Evolutionary conservation across 2,797 vertebrate species (phyloP).

Genomic region (Nannoperca obscura): DNA sequence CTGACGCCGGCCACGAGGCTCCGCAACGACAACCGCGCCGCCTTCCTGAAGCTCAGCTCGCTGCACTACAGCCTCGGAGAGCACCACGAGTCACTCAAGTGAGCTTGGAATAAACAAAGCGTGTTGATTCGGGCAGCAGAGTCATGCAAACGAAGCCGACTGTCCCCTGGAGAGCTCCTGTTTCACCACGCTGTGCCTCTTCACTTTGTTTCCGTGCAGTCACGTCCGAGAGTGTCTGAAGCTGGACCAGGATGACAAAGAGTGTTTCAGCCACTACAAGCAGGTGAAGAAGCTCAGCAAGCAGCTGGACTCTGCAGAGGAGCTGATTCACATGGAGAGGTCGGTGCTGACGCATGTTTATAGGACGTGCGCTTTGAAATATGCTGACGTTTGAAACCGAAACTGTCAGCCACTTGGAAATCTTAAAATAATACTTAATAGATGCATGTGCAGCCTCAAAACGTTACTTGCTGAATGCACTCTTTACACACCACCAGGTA

Average conservation of each 20-base stretch:
- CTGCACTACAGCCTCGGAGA: constrained; percentile 88
- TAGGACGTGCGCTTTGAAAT: background rate
- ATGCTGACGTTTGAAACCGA: background rate
- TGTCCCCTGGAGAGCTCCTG: background rate
- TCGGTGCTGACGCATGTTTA: constrained; percentile 45
- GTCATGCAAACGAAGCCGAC: constrained; percentile 32
- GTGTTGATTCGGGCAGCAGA: background rate
- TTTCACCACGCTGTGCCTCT: background rate
- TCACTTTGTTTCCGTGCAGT: constrained; percentile 60
- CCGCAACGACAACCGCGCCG: constrained; percentile 88
- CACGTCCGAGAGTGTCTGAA: constrained; percentile 89
- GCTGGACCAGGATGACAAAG: constrained; percentile 90
- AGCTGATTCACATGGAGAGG: constrained; percentile 85
- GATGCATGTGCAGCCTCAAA: background rate
- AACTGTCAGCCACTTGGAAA: background rate
- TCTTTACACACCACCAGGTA: constrained; percentile 69
- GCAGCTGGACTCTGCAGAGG: constrained; percentile 88
- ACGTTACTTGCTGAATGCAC: background rate
- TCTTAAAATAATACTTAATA: background rate
- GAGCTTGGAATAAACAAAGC: constrained; percentile 38
- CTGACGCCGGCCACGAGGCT: constrained; percentile 86
- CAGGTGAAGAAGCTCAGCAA: constrained; percentile 90
- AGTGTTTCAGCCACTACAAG: constrained; percentile 90
- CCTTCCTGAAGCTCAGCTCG: constrained; percentile 87
- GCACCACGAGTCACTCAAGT: constrained; percentile 88